Evolutionary conservation across 2,113 vertebrate species (phyloP).

Genomic region (Oreochromis niloticus): DNA sequence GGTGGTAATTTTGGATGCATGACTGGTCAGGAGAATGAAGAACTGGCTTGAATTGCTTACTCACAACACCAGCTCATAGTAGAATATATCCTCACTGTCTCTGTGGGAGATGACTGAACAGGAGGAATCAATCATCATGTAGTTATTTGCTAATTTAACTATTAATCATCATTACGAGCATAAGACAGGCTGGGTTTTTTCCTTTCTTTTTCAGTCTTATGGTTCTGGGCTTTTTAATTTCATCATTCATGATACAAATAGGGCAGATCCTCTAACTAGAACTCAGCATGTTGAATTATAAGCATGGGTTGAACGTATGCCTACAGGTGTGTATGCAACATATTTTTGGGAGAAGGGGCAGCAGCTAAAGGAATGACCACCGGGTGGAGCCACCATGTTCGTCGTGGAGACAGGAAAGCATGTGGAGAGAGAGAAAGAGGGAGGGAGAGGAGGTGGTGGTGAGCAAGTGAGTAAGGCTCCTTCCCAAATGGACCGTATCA

Average conservation of each 20-base stretch:
- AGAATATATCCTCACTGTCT: neutral
- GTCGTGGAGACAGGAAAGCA: constrained; percentile 16
- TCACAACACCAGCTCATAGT: constrained; percentile 8
- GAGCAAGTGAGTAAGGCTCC: constrained; percentile 33
- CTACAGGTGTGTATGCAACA: neutral
- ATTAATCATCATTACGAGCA: neutral
- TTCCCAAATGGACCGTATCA: constrained; percentile 54
- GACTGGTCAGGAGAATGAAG: neutral
- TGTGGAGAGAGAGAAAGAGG: neutral
- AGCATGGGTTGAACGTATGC: neutral
- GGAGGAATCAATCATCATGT: neutral
- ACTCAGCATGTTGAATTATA: neutral
- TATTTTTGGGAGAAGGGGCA: neutral
- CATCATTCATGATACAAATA: neutral
- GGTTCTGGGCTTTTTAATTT: neutral
- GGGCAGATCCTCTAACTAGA: neutral
- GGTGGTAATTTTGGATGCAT: neutral
- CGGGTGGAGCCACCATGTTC: constrained; percentile 68
- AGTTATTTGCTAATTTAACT: neutral
- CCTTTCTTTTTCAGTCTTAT: neutral
- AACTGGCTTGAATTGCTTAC: constrained; percentile 6
- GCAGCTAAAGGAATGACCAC: constrained; percentile 52
- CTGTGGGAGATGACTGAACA: neutral
- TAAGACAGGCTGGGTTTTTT: neutral
- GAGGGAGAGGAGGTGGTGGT: neutral